Evolutionary conservation across 2,113 vertebrate genomes (phyloP).

Genomic region (Podiceps cristatus): DNA sequence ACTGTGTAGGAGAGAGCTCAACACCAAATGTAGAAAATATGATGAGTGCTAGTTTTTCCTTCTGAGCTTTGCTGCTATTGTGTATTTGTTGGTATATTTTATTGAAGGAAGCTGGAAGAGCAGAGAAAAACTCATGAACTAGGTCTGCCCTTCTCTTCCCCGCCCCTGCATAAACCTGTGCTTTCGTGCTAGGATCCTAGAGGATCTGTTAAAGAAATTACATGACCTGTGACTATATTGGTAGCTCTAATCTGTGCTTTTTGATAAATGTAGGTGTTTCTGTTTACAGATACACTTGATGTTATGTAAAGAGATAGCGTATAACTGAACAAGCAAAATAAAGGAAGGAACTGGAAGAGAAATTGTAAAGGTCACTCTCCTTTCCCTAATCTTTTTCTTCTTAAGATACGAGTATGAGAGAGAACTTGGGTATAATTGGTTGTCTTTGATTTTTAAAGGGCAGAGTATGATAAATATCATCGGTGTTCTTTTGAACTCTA

Average conservation of each 20-base stretch:
- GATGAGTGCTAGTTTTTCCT: not conserved
- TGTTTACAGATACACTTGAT: not conserved
- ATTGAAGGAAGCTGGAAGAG: not conserved
- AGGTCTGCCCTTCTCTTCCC: not conserved
- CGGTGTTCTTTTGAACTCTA: not conserved
- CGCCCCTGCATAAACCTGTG: not conserved
- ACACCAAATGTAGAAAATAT: not conserved
- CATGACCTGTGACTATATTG: not conserved
- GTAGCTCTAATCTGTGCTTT: not conserved
- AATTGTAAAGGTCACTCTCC: not conserved
- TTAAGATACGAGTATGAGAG: not conserved
- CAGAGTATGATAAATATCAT: conserved; percentile 7
- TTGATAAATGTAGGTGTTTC: not conserved
- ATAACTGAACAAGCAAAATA: not conserved
- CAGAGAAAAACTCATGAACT: not conserved
- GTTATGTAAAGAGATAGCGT: not conserved
- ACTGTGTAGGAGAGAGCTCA: not conserved
- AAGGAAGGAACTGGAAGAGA: not conserved
- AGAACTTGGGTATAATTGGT: conserved; percentile 21
- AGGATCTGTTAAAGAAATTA: not conserved
- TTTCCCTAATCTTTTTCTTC: conserved; percentile 16
- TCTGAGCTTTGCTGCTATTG: conserved; percentile 4
- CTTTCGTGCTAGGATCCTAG: not conserved
- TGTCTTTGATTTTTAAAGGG: conserved; percentile 55
- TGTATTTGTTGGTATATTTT: not conserved